Evolutionary conservation across 2,888 invertebrate genomes (phyloP).

Genomic region (Emmelina monodactyla): DNA sequence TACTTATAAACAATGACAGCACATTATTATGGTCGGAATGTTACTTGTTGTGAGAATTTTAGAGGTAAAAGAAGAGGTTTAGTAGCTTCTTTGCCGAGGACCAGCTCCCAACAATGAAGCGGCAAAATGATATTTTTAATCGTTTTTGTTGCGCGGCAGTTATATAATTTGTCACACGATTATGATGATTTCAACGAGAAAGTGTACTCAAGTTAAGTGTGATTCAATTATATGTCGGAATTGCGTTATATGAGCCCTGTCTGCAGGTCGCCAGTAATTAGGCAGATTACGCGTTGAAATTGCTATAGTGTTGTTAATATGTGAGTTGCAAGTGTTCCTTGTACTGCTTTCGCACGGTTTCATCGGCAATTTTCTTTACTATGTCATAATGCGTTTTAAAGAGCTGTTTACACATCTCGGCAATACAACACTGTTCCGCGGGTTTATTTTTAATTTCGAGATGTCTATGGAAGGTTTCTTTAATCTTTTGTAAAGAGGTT

Average conservation of each 20-base stretch:
- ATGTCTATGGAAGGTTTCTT: no score
- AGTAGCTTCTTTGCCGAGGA: background rate
- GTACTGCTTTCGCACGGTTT: conserved; percentile 37
- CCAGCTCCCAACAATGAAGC: conserved; percentile 26
- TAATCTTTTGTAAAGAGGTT: no score
- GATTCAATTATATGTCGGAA: conserved; percentile 27
- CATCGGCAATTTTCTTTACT: conserved; percentile 19
- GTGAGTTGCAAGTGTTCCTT: conserved; percentile 18
- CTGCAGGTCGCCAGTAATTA: conserved; percentile 21
- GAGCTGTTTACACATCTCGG: no score
- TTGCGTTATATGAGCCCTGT: conserved; percentile 21
- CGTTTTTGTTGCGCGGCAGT: conserved; percentile 27
- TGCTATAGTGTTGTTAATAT: conserved; percentile 8
- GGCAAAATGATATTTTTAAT: conserved; percentile 26
- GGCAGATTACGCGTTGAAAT: conserved; percentile 16
- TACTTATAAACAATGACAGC: conserved; percentile 27
- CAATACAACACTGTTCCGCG: no score
- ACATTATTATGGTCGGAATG: conserved; percentile 26
- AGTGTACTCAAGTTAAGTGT: conserved; percentile 26
- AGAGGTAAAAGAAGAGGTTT: background rate
- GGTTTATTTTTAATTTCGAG: no score
- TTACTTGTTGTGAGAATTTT: conserved; percentile 14
- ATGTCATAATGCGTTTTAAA: no score
- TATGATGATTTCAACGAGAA: conserved; percentile 34
- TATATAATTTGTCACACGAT: conserved; percentile 40